Evolutionary conservation across 2,113 vertebrate genomes (phyloP).

Genomic region (Vanacampus margaritifer): DNA sequence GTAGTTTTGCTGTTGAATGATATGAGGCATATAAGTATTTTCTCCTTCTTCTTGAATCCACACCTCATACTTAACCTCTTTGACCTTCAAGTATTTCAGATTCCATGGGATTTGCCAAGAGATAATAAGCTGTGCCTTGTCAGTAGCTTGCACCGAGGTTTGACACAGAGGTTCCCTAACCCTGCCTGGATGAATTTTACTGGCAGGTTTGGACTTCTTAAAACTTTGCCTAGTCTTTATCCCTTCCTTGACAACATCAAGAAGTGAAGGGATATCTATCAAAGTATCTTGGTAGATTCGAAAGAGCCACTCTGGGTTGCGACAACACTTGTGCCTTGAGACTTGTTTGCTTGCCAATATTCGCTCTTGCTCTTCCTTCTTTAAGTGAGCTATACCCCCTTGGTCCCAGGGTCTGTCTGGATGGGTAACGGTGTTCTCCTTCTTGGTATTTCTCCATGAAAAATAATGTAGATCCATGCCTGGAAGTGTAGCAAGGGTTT

Average conservation of each 20-base stretch:
- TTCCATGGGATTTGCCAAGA: constrained; percentile 98
- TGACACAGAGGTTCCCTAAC: constrained; percentile 90
- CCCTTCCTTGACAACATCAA: constrained; percentile 77
- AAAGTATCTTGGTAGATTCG: constrained; percentile 96
- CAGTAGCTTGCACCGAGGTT: constrained; percentile 82
- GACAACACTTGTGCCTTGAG: constrained; percentile 89
- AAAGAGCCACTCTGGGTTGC: constrained; percentile 96
- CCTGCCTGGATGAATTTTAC: constrained; percentile 85
- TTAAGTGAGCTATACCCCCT: constrained; percentile 88
- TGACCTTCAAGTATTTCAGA: constrained; percentile 90
- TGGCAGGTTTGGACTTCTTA: constrained; percentile 75
- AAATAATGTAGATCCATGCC: constrained; percentile 95
- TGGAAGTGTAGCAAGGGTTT: constrained; percentile 86
- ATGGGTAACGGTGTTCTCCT: constrained; percentile 82
- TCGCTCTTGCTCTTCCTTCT: constrained; percentile 83
- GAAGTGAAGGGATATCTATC: constrained; percentile 85
- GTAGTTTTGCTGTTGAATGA: constrained; percentile 93
- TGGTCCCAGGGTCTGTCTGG: constrained; percentile 92
- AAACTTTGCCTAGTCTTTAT: constrained; percentile 77
- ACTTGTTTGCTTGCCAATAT: constrained; percentile 88
- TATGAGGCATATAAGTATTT: constrained; percentile 97
- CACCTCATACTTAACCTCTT: constrained; percentile 94
- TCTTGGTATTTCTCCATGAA: constrained; percentile 84
- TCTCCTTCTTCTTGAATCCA: constrained; percentile 99
- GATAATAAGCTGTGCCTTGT: constrained; percentile 85